A percentile compares a stretch with the other conserved stretches of the same genome.
These are phyloP conservation scores for Macrocentrus cingulum DNA, from an alignment of 1,140 invertebrate genomes.

Conservation along the genomic window DNA sequence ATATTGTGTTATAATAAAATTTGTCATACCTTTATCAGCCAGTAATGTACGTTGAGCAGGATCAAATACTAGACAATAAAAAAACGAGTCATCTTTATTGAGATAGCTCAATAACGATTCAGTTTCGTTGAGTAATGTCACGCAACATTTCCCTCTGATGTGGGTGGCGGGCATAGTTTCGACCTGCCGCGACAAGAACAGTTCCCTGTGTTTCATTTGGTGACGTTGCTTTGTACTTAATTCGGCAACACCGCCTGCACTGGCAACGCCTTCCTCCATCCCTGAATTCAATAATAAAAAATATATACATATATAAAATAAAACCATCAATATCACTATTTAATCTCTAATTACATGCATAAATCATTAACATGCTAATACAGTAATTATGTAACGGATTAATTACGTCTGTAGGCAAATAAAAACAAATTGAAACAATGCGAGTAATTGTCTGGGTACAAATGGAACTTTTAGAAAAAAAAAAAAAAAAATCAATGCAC, in stretches of 20 bases:
- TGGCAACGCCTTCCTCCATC: conserved; percentile 58
- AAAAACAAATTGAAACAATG: not conserved
- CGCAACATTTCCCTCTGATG: conserved; percentile 98
- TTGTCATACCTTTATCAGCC: conserved; percentile 87
- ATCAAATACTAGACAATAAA: conserved; percentile 99
- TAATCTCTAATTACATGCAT: conserved; percentile 11
- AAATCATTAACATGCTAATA: conserved; percentile 10
- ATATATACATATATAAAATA: too few species aligned
- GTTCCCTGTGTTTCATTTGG: conserved; percentile 95
- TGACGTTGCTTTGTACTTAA: conserved; percentile 80
- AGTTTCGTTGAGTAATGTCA: conserved; percentile 97
- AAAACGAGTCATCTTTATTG: conserved; percentile 98
- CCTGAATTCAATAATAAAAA: conserved; percentile 45
- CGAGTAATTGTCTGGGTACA: conserved; percentile 3
- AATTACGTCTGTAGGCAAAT: not conserved
- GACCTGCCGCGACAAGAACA: conserved; percentile 96
- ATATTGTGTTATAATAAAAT: too few species aligned
- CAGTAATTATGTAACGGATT: not conserved
- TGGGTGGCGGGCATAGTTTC: conserved; percentile 97
- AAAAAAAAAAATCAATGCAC: too few species aligned
- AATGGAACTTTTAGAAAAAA: too few species aligned
- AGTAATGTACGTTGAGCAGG: conserved; percentile 97
- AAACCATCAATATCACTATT: conserved; percentile 10
- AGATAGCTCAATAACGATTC: conserved; percentile 94
- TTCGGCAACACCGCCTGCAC: conserved; percentile 60